A percentile compares a stretch with the other conserved stretches of the same genome.
Conservation (phyloP, 2,113 vertebrate genomes). For the Clarias batrachus region DNA sequence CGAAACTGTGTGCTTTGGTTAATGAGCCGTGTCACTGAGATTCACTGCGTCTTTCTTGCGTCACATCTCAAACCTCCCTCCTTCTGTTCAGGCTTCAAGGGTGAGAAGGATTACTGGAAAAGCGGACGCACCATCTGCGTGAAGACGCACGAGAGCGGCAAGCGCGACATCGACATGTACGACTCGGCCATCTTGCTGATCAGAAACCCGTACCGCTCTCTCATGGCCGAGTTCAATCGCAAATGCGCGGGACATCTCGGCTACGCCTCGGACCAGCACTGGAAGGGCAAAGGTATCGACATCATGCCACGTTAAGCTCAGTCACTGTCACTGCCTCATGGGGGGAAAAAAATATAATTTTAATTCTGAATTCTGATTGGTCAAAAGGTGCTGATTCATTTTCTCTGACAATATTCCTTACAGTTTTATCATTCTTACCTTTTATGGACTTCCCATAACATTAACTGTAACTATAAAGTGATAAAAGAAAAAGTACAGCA, state of each 20-base stretch:
- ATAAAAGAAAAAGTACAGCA: neutral
- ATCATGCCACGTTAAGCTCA: neutral
- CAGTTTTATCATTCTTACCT: neutral
- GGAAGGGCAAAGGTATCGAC: conserved; percentile 89
- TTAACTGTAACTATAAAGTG: neutral
- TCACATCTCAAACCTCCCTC: conserved; percentile 22
- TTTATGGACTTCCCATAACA: neutral
- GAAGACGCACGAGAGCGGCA: conserved; percentile 95
- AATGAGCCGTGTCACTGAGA: conserved; percentile 10
- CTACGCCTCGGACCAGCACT: conserved; percentile 87
- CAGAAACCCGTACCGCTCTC: conserved; percentile 89
- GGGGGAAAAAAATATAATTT: neutral
- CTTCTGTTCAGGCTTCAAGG: conserved; percentile 86
- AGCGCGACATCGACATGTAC: conserved; percentile 91
- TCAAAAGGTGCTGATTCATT: neutral
- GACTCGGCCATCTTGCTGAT: conserved; percentile 91
- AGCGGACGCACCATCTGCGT: conserved; percentile 92
- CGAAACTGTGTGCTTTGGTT: conserved; percentile 21
- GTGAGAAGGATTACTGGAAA: conserved; percentile 97
- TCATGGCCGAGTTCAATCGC: conserved; percentile 94
- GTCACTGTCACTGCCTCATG: neutral
- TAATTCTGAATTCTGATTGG: neutral
- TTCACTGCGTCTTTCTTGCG: conserved; percentile 13
- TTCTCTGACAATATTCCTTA: neutral
- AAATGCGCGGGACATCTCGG: conserved; percentile 96